These are phyloP conservation scores for Otocyon megalotis DNA, from an alignment of 2,113 vertebrate species.

Conservation along the genomic window DNA sequence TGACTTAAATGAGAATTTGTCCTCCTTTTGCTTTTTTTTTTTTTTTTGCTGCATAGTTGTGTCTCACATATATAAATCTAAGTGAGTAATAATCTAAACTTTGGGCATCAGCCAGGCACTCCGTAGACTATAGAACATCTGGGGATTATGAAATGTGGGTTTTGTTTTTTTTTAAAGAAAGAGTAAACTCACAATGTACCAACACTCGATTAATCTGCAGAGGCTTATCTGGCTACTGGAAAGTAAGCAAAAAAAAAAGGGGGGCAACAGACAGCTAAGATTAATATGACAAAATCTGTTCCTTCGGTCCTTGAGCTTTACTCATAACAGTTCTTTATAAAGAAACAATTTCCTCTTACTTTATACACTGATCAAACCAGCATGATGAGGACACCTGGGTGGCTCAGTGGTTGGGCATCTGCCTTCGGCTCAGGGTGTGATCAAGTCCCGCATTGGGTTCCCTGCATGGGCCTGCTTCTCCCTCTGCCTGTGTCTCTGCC, in stretches of 20 bases:
- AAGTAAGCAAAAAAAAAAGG: neutral
- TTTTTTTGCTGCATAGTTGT: too few relatives aligned
- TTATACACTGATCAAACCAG: neutral
- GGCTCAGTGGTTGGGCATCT: too few relatives aligned
- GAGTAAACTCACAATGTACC: neutral
- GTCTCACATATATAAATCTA: neutral
- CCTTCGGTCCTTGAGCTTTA: neutral
- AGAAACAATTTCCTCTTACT: neutral
- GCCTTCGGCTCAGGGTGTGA: too few relatives aligned
- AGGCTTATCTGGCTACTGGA: neutral
- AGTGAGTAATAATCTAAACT: neutral
- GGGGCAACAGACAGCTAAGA: neutral
- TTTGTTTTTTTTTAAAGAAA: slow-evolving; percentile 8
- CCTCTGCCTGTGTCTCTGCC: too few relatives aligned
- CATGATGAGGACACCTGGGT: too few relatives aligned
- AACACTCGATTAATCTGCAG: neutral
- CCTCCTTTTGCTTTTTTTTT: neutral
- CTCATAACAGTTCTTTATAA: neutral
- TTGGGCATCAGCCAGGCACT: neutral
- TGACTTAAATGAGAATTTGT: neutral
- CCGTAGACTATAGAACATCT: neutral
- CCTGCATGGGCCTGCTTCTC: too few relatives aligned
- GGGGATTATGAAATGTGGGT: neutral
- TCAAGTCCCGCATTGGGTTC: too few relatives aligned
- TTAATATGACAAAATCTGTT: neutral